These are phyloP conservation scores for Gymnogyps californianus DNA, from an alignment of 2,113 vertebrate genomes.

Conservation along the genomic window DNA sequence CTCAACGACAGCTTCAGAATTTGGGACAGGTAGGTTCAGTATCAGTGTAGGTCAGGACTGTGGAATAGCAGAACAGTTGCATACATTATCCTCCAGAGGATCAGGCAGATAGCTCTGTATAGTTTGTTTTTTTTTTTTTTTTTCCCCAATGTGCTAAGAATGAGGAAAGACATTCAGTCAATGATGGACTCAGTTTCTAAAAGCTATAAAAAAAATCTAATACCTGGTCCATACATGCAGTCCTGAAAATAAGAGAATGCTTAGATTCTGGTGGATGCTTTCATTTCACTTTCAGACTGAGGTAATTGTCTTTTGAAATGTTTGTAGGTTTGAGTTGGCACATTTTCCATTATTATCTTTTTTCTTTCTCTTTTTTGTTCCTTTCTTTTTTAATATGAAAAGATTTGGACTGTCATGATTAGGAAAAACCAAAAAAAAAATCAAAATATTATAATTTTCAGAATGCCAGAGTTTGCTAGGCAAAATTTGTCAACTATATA, in stretches of 20 bases:
- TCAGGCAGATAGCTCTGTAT: not conserved
- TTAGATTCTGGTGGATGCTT: not conserved
- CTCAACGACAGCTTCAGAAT: not conserved
- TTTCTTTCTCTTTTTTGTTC: rapidly evolving
- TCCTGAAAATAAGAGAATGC: not conserved
- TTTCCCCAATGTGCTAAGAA: not conserved
- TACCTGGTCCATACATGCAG: not conserved
- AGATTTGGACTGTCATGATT: not conserved
- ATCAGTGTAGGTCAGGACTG: not conserved
- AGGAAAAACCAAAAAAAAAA: not conserved
- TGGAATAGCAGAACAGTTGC: not conserved
- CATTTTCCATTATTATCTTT: not conserved
- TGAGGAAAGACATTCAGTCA: not conserved
- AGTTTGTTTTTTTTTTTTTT: not conserved
- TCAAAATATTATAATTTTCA: not conserved
- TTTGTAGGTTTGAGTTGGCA: not conserved
- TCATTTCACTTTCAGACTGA: not conserved
- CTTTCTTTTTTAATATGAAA: not conserved
- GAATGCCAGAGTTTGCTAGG: not conserved
- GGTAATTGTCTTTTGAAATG: not conserved
- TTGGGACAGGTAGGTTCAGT: not conserved
- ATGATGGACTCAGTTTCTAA: not conserved
- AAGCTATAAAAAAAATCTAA: not conserved
- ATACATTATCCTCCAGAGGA: not conserved
- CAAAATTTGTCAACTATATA: not conserved